phyloP scores from a whole-genome alignment of 2,888 invertebrate species.

The Muscina levida region DNA sequence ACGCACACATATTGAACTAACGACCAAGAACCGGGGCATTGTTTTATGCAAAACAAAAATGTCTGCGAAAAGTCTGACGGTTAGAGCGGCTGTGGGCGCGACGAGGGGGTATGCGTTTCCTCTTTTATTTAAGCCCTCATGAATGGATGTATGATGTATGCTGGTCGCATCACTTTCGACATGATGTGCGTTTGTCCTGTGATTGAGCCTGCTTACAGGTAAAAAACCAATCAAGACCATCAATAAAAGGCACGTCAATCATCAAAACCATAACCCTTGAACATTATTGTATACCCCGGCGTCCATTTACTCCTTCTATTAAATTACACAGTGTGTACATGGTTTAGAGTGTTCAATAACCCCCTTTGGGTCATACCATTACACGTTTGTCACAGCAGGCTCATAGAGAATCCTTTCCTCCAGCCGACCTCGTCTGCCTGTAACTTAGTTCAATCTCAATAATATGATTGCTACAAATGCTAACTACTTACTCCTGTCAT shows the following conservation, averaged over 20 bases:
- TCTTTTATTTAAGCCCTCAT: conserved; percentile 48
- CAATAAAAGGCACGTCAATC: conserved; percentile 80
- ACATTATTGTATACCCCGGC: not conserved
- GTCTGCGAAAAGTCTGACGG: not conserved
- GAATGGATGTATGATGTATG: conserved; percentile 39
- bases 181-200: conserved; percentile 55
- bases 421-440: not conserved
- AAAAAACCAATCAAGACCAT: conserved; percentile 80
- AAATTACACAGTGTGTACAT: not conserved
- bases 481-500: conserved; percentile 63
- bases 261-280: conserved; percentile 66
- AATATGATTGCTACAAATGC: conserved; percentile 64
- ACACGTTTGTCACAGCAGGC: conserved; percentile 1
- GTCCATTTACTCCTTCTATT: not conserved
- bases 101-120: not conserved
- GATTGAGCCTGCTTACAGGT: conserved; percentile 69
- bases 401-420: not conserved
- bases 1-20: conserved; percentile 75
- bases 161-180: conserved; percentile 18
- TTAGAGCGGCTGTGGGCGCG: not conserved
- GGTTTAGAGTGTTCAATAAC: not conserved
- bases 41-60: conserved; percentile 45
- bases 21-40: conserved; percentile 67
- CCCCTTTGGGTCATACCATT: conserved; percentile 16
- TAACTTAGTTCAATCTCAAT: conserved; percentile 53